Conservation (phyloP, 2,797 vertebrate genomes). For the Botia kubotai region DNA sequence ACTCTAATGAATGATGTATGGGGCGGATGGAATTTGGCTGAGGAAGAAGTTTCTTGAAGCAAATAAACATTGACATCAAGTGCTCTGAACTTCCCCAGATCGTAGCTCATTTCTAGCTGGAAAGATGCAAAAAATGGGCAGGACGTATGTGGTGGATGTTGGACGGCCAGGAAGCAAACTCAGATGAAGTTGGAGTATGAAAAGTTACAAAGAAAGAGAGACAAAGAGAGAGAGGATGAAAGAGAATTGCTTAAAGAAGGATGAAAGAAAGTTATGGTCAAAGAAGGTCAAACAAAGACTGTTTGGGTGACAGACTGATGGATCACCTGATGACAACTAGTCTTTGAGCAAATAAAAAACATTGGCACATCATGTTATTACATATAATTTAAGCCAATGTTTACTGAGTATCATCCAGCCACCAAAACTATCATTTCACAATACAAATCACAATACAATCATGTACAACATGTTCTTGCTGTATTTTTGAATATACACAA, state of each 20-base stretch:
- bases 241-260: constrained; percentile 46
- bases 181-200: constrained; percentile 7
- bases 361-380: not conserved
- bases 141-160: not conserved
- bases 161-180: constrained; percentile 1
- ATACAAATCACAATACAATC: too few species aligned
- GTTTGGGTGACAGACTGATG: constrained; percentile 51
- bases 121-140: not conserved
- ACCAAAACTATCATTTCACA: not conserved
- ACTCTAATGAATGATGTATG: constrained; percentile 50
- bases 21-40: constrained; percentile 36
- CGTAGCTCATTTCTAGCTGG: constrained; percentile 6
- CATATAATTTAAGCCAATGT: not conserved
- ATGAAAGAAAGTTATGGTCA: constrained; percentile 42
- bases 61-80: constrained; percentile 41
- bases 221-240: constrained; percentile 20
- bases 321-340: constrained; percentile 45
- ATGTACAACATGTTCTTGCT: too few species aligned
- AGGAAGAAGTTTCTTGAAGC: constrained; percentile 31
- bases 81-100: constrained; percentile 15
- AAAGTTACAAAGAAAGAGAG: constrained; percentile 38
- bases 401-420: not conserved
- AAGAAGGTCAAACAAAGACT: constrained; percentile 37
- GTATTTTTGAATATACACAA: too few species aligned
- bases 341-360: constrained; percentile 35